Evolutionary conservation across 1,140 invertebrate genomes (phyloP).

Genomic region (Drosophila watanabei): DNA sequence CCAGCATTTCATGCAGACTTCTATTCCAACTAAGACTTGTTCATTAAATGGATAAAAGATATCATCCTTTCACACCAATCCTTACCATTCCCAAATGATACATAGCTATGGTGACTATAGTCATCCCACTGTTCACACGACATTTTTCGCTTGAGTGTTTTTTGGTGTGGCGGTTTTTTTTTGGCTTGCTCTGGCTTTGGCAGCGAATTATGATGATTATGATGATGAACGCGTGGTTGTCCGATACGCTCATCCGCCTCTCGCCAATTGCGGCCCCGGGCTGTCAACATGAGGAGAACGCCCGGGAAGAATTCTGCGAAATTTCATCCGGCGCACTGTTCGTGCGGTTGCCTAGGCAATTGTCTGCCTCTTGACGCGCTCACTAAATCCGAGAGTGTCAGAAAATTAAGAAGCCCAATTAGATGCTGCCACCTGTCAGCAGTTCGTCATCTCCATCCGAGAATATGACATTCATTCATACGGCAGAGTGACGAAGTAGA

Average conservation of each 20-base stretch:
- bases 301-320: slow-evolving; percentile 56
- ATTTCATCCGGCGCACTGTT: slow-evolving; percentile 52
- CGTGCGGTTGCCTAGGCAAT: slow-evolving; percentile 54
- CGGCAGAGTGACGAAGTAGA: slow-evolving; percentile 72
- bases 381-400: slow-evolving; percentile 69
- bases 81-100: background rate
- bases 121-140: slow-evolving; percentile 52
- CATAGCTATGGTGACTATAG: no score
- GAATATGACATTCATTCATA: slow-evolving; percentile 83
- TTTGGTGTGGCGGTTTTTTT: slow-evolving; percentile 1
- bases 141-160: slow-evolving; percentile 28
- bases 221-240: slow-evolving; percentile 80
- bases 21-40: background rate
- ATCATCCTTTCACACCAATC: background rate
- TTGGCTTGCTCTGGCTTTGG: slow-evolving; percentile 49
- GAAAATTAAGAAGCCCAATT: slow-evolving; percentile 85
- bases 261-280: slow-evolving; percentile 67
- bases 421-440: slow-evolving; percentile 85
- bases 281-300: slow-evolving; percentile 52
- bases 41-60: background rate
- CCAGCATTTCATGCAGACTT: background rate
- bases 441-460: slow-evolving; percentile 82
- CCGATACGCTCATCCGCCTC: slow-evolving; percentile 70
- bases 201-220: slow-evolving; percentile 80
- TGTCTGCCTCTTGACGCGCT: slow-evolving; percentile 55